These are phyloP conservation scores for Pagetopsis macropterus DNA, from an alignment of 2,797 vertebrate species.

Conservation along the genomic window DNA sequence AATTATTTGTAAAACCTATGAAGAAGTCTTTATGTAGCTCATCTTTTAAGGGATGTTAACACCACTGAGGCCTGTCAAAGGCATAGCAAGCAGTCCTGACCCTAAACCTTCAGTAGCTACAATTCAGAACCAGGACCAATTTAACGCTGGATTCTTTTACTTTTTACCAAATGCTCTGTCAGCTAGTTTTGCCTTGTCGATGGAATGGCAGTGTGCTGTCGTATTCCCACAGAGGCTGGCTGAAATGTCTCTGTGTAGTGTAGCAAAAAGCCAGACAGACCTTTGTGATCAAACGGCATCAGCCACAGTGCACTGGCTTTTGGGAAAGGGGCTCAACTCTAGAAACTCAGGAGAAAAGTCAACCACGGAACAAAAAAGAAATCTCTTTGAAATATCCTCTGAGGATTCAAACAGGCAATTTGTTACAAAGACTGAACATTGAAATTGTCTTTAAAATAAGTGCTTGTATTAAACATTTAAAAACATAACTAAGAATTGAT, in stretches of 20 bases:
- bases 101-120: slow-evolving; percentile 42
- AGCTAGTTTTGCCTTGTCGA: slow-evolving; percentile 41
- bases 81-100: slow-evolving; percentile 30
- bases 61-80: slow-evolving; percentile 46
- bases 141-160: slow-evolving; percentile 39
- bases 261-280: slow-evolving; percentile 62
- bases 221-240: slow-evolving; percentile 37
- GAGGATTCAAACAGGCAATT: slow-evolving; percentile 38
- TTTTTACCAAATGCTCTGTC: slow-evolving; percentile 46
- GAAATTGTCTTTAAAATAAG: slow-evolving; percentile 17
- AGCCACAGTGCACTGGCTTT: slow-evolving; percentile 59
- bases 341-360: slow-evolving; percentile 42
- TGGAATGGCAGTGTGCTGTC: slow-evolving; percentile 44
- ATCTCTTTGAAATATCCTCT: slow-evolving; percentile 46
- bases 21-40: slow-evolving; percentile 50
- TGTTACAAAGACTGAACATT: slow-evolving; percentile 33
- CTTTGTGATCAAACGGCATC: slow-evolving; percentile 68
- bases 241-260: slow-evolving; percentile 55
- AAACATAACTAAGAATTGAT: slow-evolving; percentile 18
- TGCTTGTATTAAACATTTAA: slow-evolving; percentile 21
- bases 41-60: slow-evolving; percentile 49
- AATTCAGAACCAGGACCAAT: slow-evolving; percentile 41
- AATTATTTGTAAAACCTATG: slow-evolving; percentile 55
- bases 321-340: slow-evolving; percentile 56
- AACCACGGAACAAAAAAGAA: slow-evolving; percentile 27